phyloP scores from a whole-genome alignment of 1,140 invertebrate species.

The Diachasma alloeum region DNA sequence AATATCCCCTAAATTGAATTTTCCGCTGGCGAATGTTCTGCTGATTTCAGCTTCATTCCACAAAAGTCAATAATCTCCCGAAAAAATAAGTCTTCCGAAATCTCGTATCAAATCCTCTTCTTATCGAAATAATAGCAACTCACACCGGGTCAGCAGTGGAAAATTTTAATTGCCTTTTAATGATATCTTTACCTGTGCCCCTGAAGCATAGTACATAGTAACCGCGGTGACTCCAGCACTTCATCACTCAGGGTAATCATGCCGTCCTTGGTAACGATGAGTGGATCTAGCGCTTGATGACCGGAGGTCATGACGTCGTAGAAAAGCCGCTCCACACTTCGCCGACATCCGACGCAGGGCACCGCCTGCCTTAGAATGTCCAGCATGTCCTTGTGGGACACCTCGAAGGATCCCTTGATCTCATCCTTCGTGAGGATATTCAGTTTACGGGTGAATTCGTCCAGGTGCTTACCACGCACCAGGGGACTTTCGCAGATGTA shows the following conservation, averaged over 20 bases:
- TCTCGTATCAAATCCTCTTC: too few relatives aligned
- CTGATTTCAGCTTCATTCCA: too few relatives aligned
- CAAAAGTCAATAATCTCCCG: too few relatives aligned
- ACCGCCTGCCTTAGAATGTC: conserved; percentile 86
- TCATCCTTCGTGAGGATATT: conserved; percentile 80
- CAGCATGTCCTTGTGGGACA: conserved; percentile 83
- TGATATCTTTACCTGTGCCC: conserved; percentile 77
- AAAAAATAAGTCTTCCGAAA: too few relatives aligned
- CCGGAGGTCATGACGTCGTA: conserved; percentile 82
- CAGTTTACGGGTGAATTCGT: conserved; percentile 84
- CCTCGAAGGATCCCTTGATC: conserved; percentile 80
- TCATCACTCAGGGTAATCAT: conserved; percentile 81
- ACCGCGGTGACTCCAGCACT: conserved; percentile 77
- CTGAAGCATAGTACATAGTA: conserved; percentile 83
- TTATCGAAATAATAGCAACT: too few relatives aligned
- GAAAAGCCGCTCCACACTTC: conserved; percentile 88
- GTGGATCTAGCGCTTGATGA: conserved; percentile 84
- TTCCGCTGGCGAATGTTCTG: too few relatives aligned
- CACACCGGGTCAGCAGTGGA: too few relatives aligned
- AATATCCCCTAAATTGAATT: too few relatives aligned
- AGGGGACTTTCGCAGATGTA: conserved; percentile 80
- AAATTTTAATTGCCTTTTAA: too few relatives aligned
- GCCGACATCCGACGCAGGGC: conserved; percentile 90
- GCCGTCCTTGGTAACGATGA: conserved; percentile 75
- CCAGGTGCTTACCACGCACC: conserved; percentile 80